phyloP scores from a whole-genome alignment of 2,888 invertebrate species.

The Achlya flavicornis region DNA sequence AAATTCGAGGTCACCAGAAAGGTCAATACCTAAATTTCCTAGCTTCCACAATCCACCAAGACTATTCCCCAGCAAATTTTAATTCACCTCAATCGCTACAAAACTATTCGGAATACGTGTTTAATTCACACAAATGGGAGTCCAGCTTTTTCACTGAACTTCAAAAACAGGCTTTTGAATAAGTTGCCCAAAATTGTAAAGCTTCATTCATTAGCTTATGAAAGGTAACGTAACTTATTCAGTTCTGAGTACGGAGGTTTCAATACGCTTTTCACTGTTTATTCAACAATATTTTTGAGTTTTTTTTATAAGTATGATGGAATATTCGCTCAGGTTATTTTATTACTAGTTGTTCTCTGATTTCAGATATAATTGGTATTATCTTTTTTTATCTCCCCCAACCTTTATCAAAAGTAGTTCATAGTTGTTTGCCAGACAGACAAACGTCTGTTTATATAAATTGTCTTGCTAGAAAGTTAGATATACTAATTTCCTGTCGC shows the following conservation, averaged over 20 bases:
- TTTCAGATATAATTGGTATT: no score
- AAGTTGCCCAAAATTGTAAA: background rate
- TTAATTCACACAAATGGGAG: background rate
- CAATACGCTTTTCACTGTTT: constrained; percentile 12
- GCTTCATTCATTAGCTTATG: constrained; percentile 16
- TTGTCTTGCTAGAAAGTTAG: no score
- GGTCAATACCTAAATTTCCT: background rate
- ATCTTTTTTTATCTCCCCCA: no score
- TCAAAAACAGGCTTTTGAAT: background rate
- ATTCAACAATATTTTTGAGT: constrained; percentile 12
- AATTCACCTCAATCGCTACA: background rate
- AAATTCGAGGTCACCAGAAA: no score
- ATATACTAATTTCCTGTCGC: no score
- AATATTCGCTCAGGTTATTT: background rate
- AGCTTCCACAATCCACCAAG: background rate
- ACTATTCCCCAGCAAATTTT: background rate
- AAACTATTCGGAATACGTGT: background rate
- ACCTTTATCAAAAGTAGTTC: no score
- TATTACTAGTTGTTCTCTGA: background rate
- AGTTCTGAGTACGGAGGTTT: constrained; percentile 7
- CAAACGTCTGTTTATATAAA: no score
- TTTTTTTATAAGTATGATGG: background rate
- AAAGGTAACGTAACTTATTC: constrained; percentile 17
- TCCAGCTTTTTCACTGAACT: background rate
- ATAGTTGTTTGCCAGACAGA: no score